phyloP scores from a whole-genome alignment of 2,888 invertebrate genomes.

The Argynnis bischoffii region DNA sequence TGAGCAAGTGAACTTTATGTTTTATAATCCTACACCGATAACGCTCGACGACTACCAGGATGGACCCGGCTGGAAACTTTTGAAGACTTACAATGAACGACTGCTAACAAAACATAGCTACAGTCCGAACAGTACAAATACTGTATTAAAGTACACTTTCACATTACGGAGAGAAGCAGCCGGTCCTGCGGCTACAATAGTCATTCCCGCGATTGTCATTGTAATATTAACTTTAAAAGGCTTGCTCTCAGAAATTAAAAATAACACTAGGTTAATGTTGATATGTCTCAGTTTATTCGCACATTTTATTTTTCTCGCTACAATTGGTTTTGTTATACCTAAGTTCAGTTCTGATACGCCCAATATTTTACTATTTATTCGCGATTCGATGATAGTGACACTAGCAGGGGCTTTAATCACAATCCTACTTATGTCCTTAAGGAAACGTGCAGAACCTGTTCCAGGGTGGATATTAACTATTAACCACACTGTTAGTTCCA shows the following conservation, averaged over 20 bases:
- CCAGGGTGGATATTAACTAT: slow-evolving; percentile 62
- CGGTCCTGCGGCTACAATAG: slow-evolving; percentile 79
- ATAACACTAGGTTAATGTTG: slow-evolving; percentile 80
- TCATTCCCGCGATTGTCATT: slow-evolving; percentile 81
- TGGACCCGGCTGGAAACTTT: slow-evolving; percentile 84
- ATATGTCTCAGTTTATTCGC: slow-evolving; percentile 82
- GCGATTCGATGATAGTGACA: slow-evolving; percentile 73
- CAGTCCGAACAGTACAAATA: slow-evolving; percentile 83
- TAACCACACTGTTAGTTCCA: slow-evolving; percentile 57
- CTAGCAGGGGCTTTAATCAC: slow-evolving; percentile 63
- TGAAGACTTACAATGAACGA: slow-evolving; percentile 66
- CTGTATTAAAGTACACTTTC: slow-evolving; percentile 82
- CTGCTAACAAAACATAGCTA: slow-evolving; percentile 75
- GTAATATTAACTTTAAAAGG: slow-evolving; percentile 82
- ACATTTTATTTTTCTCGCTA: slow-evolving; percentile 83
- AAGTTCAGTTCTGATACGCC: slow-evolving; percentile 83
- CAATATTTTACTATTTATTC: slow-evolving; percentile 72
- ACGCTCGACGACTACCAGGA: slow-evolving; percentile 71
- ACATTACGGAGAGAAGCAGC: slow-evolving; percentile 81
- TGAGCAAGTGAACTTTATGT: slow-evolving; percentile 83
- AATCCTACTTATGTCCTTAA: slow-evolving; percentile 62
- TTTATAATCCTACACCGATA: slow-evolving; percentile 59
- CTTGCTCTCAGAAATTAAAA: slow-evolving; percentile 81
- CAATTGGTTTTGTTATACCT: slow-evolving; percentile 83
- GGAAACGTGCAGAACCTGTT: slow-evolving; percentile 54